phyloP scores from a whole-genome alignment of 2,797 vertebrate species.

The Acrossocheilus fasciatus region DNA sequence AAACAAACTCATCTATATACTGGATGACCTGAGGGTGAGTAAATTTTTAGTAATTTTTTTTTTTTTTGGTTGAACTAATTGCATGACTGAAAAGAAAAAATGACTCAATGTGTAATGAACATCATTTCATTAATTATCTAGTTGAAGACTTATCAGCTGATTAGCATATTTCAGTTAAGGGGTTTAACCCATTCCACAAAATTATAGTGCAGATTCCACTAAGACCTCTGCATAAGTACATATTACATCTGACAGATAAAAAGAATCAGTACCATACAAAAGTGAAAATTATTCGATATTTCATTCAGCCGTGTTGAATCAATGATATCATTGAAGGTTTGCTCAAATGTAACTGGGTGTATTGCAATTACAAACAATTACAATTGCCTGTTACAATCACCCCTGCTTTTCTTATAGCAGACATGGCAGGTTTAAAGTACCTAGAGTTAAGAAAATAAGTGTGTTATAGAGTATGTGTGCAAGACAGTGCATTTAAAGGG shows the following conservation, averaged over 20 bases:
- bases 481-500: constrained; percentile 29
- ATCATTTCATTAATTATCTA: background rate
- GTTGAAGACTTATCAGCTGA: background rate
- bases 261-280: background rate
- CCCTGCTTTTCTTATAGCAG: background rate
- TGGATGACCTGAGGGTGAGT: background rate
- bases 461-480: constrained; percentile 5
- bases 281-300: constrained; percentile 7
- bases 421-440: constrained; percentile 1
- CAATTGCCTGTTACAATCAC: background rate
- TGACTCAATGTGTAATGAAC: background rate
- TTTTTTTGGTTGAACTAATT: background rate
- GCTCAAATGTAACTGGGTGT: background rate
- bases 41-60: background rate
- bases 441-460: constrained; percentile 1
- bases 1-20: background rate
- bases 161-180: constrained; percentile 19
- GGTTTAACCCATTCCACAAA: background rate
- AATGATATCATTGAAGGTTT: background rate
- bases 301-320: background rate
- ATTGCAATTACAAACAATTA: background rate
- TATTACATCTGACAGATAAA: constrained; percentile 2
- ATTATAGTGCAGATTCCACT: background rate
- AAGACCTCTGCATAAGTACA: background rate
- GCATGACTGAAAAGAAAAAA: background rate